Percentiles rank a stretch among this genome's conserved stretches.
Evolutionary conservation across 2,888 invertebrate species (phyloP).

Genomic region (Archips crataeganus): DNA sequence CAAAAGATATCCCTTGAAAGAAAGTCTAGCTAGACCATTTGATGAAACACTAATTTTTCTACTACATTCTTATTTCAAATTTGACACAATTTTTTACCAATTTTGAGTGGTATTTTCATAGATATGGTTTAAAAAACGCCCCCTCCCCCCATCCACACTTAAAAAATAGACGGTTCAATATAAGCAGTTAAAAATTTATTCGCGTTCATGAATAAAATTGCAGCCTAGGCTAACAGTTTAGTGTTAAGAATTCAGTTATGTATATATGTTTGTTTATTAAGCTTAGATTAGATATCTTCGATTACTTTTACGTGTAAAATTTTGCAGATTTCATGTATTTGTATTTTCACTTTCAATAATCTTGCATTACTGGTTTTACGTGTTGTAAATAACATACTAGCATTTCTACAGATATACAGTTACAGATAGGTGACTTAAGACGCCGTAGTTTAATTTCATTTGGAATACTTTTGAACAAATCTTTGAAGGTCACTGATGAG

Average conservation of each 20-base stretch:
- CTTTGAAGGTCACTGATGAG: not conserved
- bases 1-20: too few species aligned
- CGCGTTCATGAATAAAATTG: too few species aligned
- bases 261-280: slow-evolving; percentile 23
- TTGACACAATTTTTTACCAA: too few species aligned
- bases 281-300: slow-evolving; percentile 3
- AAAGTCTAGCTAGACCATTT: too few species aligned
- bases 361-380: slow-evolving; percentile 8
- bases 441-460: not conserved
- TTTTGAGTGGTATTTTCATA: too few species aligned
- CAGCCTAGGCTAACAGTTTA: slow-evolving; percentile 4
- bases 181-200: not conserved
- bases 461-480: slow-evolving; percentile 9
- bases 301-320: slow-evolving; percentile 7
- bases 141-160: too few species aligned
- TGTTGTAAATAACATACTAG: slow-evolving; percentile 36
- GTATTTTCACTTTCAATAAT: not conserved
- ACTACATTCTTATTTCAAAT: too few species aligned
- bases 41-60: too few species aligned
- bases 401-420: slow-evolving; percentile 36
- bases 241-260: slow-evolving; percentile 17
- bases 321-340: slow-evolving; percentile 12
- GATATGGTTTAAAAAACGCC: too few species aligned
- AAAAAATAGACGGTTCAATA: not conserved
- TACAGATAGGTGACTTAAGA: slow-evolving; percentile 8